Conservation (phyloP, 37 sponge, comb jelly and placozoan species). For the Hexactinellida sp. region DNA sequence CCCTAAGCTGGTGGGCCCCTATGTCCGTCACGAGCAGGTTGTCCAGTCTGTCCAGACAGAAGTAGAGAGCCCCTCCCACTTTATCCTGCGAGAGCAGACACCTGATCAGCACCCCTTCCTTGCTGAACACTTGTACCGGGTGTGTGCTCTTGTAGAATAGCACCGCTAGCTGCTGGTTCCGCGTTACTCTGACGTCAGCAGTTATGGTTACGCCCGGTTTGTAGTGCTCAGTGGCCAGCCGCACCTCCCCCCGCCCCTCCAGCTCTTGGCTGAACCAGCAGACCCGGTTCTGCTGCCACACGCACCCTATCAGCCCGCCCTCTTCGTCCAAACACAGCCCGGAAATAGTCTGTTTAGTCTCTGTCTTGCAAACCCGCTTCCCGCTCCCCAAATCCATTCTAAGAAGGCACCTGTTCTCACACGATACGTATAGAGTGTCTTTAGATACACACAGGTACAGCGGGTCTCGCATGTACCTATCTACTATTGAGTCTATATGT, state of each 20-base stretch:
- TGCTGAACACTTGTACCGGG: background rate
- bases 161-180: background rate
- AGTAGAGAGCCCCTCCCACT: background rate
- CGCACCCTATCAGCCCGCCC: background rate
- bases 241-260: background rate
- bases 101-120: background rate
- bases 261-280: background rate
- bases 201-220: background rate
- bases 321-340: background rate
- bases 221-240: background rate
- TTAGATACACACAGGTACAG: background rate
- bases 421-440: background rate
- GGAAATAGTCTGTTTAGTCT: background rate
- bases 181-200: background rate
- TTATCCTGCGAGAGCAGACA: background rate
- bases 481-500: background rate
- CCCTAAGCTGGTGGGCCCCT: background rate
- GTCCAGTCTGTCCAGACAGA: background rate
- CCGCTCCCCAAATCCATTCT: background rate
- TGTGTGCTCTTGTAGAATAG: background rate
- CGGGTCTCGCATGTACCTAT: background rate
- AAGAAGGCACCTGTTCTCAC: background rate
- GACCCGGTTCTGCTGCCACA: background rate
- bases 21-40: background rate
- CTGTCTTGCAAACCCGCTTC: background rate